phyloP scores from a whole-genome alignment of 2,797 vertebrate species.

The Pitangus sulphuratus region DNA sequence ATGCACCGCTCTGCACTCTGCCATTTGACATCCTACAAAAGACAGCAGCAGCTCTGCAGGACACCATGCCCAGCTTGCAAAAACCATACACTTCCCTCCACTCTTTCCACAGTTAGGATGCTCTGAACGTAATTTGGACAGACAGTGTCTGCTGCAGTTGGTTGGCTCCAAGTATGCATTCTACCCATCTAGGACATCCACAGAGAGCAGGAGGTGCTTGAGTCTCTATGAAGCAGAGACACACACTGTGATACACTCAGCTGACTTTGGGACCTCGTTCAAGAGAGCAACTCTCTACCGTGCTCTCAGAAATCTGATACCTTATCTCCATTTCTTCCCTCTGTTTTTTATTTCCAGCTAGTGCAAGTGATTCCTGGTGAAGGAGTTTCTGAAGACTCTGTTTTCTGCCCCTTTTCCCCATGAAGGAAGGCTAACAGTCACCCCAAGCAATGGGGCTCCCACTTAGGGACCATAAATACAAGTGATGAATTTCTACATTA shows the following conservation, averaged over 20 bases:
- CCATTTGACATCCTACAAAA: not conserved
- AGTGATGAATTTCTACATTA: not conserved
- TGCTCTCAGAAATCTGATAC: not conserved
- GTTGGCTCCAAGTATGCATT: not conserved
- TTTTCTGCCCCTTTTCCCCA: not conserved
- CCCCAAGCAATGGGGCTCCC: not conserved
- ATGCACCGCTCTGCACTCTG: accelerated
- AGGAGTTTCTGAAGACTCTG: not conserved
- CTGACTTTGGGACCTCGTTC: not conserved
- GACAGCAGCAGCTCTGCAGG: not conserved
- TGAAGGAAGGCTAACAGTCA: not conserved
- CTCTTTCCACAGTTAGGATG: not conserved
- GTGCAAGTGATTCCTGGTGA: not conserved
- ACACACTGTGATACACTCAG: accelerated
- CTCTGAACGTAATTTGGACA: not conserved
- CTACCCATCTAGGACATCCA: not conserved
- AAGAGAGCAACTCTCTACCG: not conserved
- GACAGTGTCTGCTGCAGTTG: not conserved
- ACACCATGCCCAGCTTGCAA: not conserved
- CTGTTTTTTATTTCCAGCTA: not conserved
- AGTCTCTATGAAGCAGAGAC: not conserved
- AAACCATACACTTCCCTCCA: not conserved
- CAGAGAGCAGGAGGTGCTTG: accelerated
- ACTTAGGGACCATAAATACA: not conserved
- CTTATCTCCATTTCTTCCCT: not conserved